These are phyloP conservation scores for Heliconius eleuchia DNA, from an alignment of 1,140 invertebrate species.

Conservation along the genomic window DNA sequence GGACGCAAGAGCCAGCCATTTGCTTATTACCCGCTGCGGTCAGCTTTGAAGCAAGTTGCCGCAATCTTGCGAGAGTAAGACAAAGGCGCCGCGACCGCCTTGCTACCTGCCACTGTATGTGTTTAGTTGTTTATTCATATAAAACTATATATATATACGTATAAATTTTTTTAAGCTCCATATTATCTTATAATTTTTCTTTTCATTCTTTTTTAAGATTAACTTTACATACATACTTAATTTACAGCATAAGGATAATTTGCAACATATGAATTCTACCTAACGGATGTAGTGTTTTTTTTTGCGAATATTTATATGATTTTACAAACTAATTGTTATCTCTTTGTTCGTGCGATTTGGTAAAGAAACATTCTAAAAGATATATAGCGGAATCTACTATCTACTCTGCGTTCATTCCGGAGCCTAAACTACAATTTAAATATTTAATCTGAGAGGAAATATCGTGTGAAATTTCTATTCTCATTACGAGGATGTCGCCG, in stretches of 20 bases:
- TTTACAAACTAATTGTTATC: not conserved
- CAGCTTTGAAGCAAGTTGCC: conserved; percentile 5
- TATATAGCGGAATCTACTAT: not conserved
- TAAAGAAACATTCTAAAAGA: not conserved
- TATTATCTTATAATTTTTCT: no score
- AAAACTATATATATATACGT: no score
- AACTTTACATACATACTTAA: no score
- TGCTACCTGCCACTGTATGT: not conserved
- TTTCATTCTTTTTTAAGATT: no score
- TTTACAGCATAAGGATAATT: no score
- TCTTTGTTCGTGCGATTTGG: not conserved
- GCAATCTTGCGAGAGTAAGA: conserved; percentile 14
- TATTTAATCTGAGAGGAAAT: not conserved
- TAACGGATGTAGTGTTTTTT: no score
- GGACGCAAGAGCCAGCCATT: conserved; percentile 3
- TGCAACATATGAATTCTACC: no score
- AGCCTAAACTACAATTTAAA: not conserved
- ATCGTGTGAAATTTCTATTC: not conserved
- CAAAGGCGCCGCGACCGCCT: not conserved
- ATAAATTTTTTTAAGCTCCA: not conserved
- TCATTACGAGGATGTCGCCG: not conserved
- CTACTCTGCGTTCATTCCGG: not conserved
- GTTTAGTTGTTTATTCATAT: not conserved
- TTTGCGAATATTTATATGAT: no score
- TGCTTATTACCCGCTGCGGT: conserved; percentile 18